Base-by-base conservation (phyloP, 1,140 invertebrate genomes). In the Lepidurus couesii region DNA sequence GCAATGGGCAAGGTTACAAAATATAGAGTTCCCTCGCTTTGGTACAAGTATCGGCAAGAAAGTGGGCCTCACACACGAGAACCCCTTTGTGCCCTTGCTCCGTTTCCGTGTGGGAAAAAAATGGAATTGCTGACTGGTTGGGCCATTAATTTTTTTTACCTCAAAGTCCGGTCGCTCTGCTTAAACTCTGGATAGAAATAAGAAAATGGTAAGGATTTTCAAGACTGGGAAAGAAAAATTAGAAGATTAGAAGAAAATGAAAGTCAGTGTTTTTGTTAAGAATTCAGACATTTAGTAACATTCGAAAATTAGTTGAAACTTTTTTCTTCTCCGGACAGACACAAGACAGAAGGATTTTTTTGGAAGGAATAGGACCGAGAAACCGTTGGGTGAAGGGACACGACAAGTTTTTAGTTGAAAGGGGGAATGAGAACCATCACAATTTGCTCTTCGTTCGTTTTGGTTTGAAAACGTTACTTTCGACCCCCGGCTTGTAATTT, bases 261-360 rank as follows among this genome's bases (percentile, higher is more conserved):
- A 65, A 7, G 1, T 65, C 8, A 65, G 53, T 47, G n/a, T 21
- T 13, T 65, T 65, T 65, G n/a, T 65, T 34, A 65, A 65, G 53
- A 65, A 65, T 65, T 16, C 53, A 65, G 53, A 65, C 53, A 21
- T 65, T 65, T 65, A 65, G 53, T 65, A 65, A 65, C 53, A 65
- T 65, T 65, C 13, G 53, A 65, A 65, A 65, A 65, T 65, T 65
- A 65, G 53, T 65, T 21, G 4, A 65, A 21, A 65, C 21, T 7
- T 21, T 65, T 65, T 65, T 65, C 8, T 7, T 65, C 53, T 65
- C n/a, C 16, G 53, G 13, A 65, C 53, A 65, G n/a, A 65, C 53
- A 65, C n/a, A 13, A 65, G 53, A 65, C 53, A 65, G 53, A 65
- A 65, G 13, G n/a, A 1, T 21, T 65, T 9, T n/a, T 13, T 13